A percentile compares a stretch with the other conserved stretches of the same genome.
phyloP scores from a whole-genome alignment of 2,113 vertebrate genomes.

The Poicephalus gulielmi region DNA sequence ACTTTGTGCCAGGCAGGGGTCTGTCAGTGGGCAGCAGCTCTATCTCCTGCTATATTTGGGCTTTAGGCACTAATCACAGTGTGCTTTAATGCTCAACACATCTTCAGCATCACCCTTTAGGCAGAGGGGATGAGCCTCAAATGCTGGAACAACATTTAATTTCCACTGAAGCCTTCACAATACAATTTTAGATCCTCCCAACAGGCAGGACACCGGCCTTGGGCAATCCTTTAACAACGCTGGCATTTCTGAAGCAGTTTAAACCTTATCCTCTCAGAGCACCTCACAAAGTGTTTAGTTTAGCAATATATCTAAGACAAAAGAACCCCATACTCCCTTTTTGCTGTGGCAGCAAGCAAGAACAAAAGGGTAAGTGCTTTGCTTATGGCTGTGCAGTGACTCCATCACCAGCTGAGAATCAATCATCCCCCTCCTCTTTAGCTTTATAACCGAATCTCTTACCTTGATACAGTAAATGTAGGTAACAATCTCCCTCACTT shows the following conservation, averaged over 20 bases:
- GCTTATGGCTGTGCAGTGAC: neutral
- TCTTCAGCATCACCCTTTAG: neutral
- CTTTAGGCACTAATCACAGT: neutral
- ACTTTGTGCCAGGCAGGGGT: neutral
- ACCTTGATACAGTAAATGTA: neutral
- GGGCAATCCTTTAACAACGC: neutral
- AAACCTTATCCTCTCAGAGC: neutral
- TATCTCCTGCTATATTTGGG: neutral
- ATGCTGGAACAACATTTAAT: neutral
- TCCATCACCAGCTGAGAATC: neutral
- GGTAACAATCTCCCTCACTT: neutral
- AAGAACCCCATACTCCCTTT: neutral
- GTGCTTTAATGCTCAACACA: accelerated
- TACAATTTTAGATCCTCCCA: neutral
- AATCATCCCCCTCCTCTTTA: neutral
- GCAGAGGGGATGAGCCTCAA: neutral
- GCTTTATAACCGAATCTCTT: neutral
- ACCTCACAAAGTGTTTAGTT: neutral
- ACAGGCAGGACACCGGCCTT: neutral
- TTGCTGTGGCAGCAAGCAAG: neutral
- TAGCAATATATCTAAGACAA: neutral
- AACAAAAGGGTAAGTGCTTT: neutral
- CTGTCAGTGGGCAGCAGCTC: neutral
- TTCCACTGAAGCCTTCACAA: neutral
- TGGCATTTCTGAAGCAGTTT: neutral